Evolutionary conservation across 2,888 invertebrate species (phyloP).

Genomic region (Lycia hirtaria): DNA sequence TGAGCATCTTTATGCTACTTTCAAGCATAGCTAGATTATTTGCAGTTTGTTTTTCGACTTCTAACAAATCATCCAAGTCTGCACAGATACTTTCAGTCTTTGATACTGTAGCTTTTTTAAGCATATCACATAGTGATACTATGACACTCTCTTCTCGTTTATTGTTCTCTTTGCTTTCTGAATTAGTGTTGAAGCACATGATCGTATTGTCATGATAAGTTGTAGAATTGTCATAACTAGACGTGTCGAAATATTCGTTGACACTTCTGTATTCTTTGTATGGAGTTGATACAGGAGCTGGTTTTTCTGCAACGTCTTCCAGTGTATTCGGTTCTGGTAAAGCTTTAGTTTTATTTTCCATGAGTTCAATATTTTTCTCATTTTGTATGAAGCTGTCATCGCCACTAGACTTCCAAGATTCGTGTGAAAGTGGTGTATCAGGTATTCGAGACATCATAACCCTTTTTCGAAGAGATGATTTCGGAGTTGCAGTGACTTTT

Average conservation of each 20-base stretch:
- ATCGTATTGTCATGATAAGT: constrained; percentile 68
- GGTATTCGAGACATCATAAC: constrained; percentile 40
- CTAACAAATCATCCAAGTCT: constrained; percentile 59
- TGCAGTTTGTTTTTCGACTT: constrained; percentile 61
- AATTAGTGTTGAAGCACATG: constrained; percentile 64
- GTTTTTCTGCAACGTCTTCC: constrained; percentile 63
- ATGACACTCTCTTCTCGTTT: constrained; percentile 71
- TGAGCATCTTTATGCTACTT: constrained; percentile 56
- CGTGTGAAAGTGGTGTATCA: constrained; percentile 65
- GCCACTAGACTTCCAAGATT: constrained; percentile 68
- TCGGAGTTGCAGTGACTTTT: constrained; percentile 31
- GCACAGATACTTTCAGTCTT: constrained; percentile 49
- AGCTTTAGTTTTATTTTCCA: constrained; percentile 56
- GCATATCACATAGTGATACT: constrained; percentile 68
- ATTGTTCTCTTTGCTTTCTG: constrained; percentile 48
- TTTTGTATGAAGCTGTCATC: constrained; percentile 73
- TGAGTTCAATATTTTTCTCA: constrained; percentile 69
- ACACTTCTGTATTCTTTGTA: constrained; percentile 71
- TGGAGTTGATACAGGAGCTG: constrained; percentile 71
- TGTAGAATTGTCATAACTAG: constrained; percentile 55
- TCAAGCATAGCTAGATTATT: constrained; percentile 63
- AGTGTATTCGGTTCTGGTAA: constrained; percentile 53
- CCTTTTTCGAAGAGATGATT: constrained; percentile 36
- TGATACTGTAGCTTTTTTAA: constrained; percentile 66
- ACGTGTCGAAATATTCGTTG: constrained; percentile 65